Percentiles rank a stretch among this genome's conserved stretches.
Conservation (phyloP, 2,113 vertebrate genomes). For the Onychostruthus taczanowskii region DNA sequence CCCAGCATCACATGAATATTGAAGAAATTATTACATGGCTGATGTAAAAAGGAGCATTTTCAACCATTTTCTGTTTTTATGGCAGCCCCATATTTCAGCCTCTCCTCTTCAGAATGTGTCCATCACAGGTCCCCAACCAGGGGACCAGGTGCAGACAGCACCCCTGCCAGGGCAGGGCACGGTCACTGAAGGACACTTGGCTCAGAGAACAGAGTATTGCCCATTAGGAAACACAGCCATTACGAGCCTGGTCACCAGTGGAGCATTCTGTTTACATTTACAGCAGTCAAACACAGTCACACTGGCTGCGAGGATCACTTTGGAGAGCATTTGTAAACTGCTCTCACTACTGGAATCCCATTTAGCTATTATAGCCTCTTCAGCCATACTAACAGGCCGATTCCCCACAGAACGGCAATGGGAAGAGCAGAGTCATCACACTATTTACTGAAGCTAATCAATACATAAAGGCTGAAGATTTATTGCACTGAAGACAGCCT, state of each 20-base stretch:
- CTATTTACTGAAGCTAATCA: constrained; percentile 43
- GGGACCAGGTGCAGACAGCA: background rate
- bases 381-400: background rate
- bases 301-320: background rate
- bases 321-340: constrained; percentile 19
- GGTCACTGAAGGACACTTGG: background rate
- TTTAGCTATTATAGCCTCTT: constrained; percentile 23
- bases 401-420: background rate
- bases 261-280: constrained; percentile 11
- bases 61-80: background rate
- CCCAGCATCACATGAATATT: accelerated
- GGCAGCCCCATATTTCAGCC: background rate
- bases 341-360: constrained; percentile 35
- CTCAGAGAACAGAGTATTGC: background rate
- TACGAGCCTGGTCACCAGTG: background rate
- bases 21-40: background rate
- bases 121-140: background rate
- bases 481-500: constrained; percentile 7
- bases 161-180: background rate
- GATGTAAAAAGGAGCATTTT: background rate
- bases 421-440: constrained; percentile 14
- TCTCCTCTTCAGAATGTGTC: background rate
- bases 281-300: background rate
- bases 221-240: background rate
- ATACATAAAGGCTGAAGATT: constrained; percentile 44